Conservation (phyloP, 1,140 invertebrate species). For the Leptinotarsa defecta region DNA sequence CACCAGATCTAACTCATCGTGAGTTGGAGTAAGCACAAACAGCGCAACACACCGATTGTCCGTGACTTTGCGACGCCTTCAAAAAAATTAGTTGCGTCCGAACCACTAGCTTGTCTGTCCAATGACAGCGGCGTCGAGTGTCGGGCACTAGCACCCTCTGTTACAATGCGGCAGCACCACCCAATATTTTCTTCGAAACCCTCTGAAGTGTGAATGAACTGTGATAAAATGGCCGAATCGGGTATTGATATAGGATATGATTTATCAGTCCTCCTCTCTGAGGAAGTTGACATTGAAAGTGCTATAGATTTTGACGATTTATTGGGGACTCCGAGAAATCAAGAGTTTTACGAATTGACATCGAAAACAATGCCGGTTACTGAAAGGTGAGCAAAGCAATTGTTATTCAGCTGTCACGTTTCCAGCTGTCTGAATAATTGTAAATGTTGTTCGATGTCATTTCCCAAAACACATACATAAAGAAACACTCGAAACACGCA, state of each 20-base stretch:
- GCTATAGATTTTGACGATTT: slow-evolving; percentile 62
- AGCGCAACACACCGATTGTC: slow-evolving; percentile 36
- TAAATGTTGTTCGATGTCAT: neutral
- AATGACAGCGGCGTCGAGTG: slow-evolving; percentile 16
- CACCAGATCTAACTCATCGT: slow-evolving; percentile 27
- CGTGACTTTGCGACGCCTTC: slow-evolving; percentile 45
- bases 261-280: slow-evolving; percentile 64
- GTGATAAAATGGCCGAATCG: slow-evolving; percentile 61
- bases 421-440: slow-evolving; percentile 3
- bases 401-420: neutral
- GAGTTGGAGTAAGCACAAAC: slow-evolving; percentile 24
- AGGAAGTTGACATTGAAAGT: slow-evolving; percentile 62
- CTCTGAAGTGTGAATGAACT: slow-evolving; percentile 21
- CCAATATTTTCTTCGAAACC: slow-evolving; percentile 5
- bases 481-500: no score
- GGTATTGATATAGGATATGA: slow-evolving; percentile 76
- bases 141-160: neutral
- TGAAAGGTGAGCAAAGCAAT: slow-evolving; percentile 61
- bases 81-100: slow-evolving; percentile 46
- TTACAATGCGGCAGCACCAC: neutral
- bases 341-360: slow-evolving; percentile 71
- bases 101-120: slow-evolving; percentile 23
- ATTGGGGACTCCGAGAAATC: slow-evolving; percentile 63
- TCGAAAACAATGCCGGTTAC: slow-evolving; percentile 67
- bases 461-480: neutral